phyloP scores from a whole-genome alignment of 2,797 vertebrate species.

The Sebastes cheni region DNA sequence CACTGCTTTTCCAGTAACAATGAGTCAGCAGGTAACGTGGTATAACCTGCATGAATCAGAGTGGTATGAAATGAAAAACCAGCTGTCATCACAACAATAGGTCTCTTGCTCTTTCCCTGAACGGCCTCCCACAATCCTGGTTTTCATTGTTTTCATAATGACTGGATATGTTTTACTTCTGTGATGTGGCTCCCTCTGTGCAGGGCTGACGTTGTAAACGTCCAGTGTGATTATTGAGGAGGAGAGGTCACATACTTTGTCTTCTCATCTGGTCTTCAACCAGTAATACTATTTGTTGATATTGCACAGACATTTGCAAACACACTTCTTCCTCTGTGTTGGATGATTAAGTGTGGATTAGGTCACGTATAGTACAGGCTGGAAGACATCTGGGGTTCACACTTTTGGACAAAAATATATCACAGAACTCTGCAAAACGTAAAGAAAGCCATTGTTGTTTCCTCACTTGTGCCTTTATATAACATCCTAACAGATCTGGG shows the following conservation, averaged over 20 bases:
- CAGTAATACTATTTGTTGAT: slow-evolving; percentile 42
- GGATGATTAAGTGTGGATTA: slow-evolving; percentile 27
- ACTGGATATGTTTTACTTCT: slow-evolving; percentile 60
- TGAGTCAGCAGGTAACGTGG: slow-evolving; percentile 52
- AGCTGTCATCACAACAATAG: slow-evolving; percentile 34
- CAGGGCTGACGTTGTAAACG: slow-evolving; percentile 36
- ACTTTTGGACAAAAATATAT: slow-evolving; percentile 8
- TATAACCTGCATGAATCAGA: slow-evolving; percentile 25
- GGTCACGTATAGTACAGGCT: neutral
- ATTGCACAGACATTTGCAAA: slow-evolving; percentile 47
- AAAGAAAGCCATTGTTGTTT: neutral
- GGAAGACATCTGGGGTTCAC: slow-evolving; percentile 7
- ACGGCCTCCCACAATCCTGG: neutral
- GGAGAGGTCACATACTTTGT: slow-evolving; percentile 22
- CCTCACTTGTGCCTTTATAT: neutral
- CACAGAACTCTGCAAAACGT: slow-evolving; percentile 23
- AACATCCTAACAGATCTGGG: neutral
- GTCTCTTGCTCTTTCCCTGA: neutral
- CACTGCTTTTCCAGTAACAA: slow-evolving; percentile 36
- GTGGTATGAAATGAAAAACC: slow-evolving; percentile 30
- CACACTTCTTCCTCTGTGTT: neutral
- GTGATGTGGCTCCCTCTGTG: slow-evolving; percentile 26
- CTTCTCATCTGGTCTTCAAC: slow-evolving; percentile 30
- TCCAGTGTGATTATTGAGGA: slow-evolving; percentile 40
- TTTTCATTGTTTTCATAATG: slow-evolving; percentile 55